phyloP scores from a whole-genome alignment of 2,113 vertebrate genomes.

The Tragelaphus imberbis region DNA sequence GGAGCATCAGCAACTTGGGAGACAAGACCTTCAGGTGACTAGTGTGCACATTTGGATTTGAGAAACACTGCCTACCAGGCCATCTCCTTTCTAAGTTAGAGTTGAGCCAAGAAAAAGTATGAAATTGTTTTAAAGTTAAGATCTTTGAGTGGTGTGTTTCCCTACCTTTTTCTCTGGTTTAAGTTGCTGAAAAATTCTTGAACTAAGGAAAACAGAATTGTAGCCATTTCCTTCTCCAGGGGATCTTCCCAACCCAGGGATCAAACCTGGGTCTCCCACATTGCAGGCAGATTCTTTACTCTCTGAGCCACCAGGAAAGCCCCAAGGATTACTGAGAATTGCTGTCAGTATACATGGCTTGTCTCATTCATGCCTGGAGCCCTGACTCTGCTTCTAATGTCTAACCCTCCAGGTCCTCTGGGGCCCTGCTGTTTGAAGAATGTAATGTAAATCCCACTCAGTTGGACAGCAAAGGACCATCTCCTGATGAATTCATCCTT shows the following conservation, averaged over 20 bases:
- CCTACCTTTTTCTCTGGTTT: neutral
- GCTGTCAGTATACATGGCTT: neutral
- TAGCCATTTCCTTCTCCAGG: neutral
- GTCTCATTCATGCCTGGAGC: neutral
- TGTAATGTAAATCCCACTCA: neutral
- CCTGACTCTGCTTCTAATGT: neutral
- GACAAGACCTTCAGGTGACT: neutral
- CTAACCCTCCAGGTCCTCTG: neutral
- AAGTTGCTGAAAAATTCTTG: neutral
- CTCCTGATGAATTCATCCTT: neutral
- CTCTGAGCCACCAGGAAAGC: neutral
- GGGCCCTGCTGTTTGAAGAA: neutral
- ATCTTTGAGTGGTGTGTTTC: neutral
- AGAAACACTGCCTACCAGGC: neutral
- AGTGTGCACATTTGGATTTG: neutral
- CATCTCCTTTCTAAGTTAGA: neutral
- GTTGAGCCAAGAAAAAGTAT: neutral
- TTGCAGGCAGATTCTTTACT: neutral
- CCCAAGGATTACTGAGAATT: neutral
- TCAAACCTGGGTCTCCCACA: neutral
- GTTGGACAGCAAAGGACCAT: neutral
- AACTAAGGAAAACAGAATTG: neutral
- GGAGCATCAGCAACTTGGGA: neutral
- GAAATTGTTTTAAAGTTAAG: neutral
- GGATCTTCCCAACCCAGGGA: neutral